Percentiles rank a stretch among this genome's conserved stretches.
These are phyloP conservation scores for Hyalella azteca DNA, from an alignment of 2,888 invertebrate genomes.

Conservation along the genomic window DNA sequence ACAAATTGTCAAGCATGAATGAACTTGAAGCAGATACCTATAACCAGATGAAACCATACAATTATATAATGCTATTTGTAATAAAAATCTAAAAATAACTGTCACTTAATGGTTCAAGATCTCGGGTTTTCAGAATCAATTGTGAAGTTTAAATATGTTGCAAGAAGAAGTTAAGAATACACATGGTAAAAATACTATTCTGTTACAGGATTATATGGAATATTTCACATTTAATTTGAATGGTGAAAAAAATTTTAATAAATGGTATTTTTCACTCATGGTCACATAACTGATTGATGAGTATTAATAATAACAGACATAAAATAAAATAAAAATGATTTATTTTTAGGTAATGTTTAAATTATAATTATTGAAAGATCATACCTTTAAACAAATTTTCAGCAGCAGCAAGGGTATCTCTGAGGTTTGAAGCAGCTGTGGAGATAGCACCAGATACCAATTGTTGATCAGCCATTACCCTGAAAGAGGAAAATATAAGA, in stretches of 20 bases:
- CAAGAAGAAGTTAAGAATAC: no score
- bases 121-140: no score
- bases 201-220: no score
- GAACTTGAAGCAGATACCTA: no score
- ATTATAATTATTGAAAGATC: background rate
- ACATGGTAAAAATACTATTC: no score
- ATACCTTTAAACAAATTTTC: constrained; percentile 20
- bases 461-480: background rate
- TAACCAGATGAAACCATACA: no score
- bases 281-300: background rate
- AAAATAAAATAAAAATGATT: background rate
- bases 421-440: background rate
- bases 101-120: no score
- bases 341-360: background rate
- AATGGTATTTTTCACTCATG: background rate
- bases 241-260: background rate
- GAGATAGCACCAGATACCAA: background rate
- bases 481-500: no score
- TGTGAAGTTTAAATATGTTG: no score
- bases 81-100: no score
- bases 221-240: background rate
- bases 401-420: constrained; percentile 1
- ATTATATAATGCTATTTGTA: no score
- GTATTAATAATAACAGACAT: background rate
- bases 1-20: no score